Evolutionary conservation across 2,888 invertebrate genomes (phyloP), one percentile per base, ranked within the genome.

Genomic region (Temnothorax ravouxi): DNA sequence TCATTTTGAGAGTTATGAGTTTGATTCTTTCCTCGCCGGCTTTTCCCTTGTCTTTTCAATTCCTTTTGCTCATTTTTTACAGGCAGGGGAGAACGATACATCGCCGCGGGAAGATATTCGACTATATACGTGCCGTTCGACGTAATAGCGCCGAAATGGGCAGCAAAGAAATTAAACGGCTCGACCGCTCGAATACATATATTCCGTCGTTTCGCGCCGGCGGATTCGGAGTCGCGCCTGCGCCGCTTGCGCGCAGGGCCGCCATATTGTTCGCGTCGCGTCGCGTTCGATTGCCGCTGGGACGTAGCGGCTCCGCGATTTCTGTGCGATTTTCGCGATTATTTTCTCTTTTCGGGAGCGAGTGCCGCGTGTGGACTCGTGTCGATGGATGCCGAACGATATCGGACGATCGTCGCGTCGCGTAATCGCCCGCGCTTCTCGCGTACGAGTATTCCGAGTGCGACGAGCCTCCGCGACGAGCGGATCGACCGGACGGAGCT

Each of bases 201-300:
- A 11, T 11, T 21, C 29, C 29, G 50, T 18, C 25, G 38, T 13
- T 11, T 56, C 15, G 38, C 8, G n/a, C 3, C 38, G 4, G 21
- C 11, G 6, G 34, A 34, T 34, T 34, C 6, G 34, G 3, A 9
- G 1, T 8, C 9, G 74, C 74, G 74, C 15, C 15, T 47, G 74
- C 74, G 74, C 44, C 74, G 74, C 15, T 8, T 47, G 74, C 74
- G 74, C 44, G 8, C 50, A 34, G 34, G 6, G 54, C 13, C 21
- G 50, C 38, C 11, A 38, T 52, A 25, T 21, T 15, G 54, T 61
- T 13, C 18, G 6, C 59, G 11, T 6, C 64, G 34, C 50, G 34
- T 50, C 21, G 21, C 21, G 15, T 38, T 21, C 18, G 21, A 15
- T 18, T 50, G 8, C 25, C 6, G 8, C 18, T 8, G 1, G 38